Evolutionary conservation across 2,113 vertebrate species (phyloP), one percentile per base, ranked within the genome.

Genomic region (Sula dactylatra): DNA sequence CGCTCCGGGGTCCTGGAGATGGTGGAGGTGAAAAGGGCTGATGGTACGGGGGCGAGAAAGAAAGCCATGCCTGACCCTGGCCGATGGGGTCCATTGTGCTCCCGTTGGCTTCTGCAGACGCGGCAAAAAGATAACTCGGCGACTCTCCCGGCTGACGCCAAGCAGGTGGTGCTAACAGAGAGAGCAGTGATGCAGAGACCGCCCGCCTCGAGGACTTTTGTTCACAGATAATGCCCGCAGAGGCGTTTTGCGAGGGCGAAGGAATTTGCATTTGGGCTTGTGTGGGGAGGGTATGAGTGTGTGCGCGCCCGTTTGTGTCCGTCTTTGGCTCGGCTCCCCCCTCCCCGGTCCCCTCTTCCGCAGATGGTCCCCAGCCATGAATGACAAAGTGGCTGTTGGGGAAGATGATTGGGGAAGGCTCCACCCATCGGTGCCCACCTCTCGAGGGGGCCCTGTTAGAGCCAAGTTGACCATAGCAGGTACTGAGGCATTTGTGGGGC

Each of bases 121-220:
- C 59, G 91, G 97, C 94, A 32, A 26, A 93, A 88, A 95, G 97
- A 94, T 96, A 93, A 64, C 66, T 54, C 52, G 31, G 62, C 11
- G 25, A 4, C 74, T 91, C 76, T 16, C 74, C 55, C 70, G 50
- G 81, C 90, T 93, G 94, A 81, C 94, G 77, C 95, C 88, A 88
- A 98, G 97, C 98, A 98, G 98, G 98, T 98, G 98, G 83, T 97
- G 94, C 79, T 80, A 50, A 93, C 93, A 94, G 95, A 92, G 90
- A 36, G 91, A 81, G 96, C 97, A 96, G 89, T 90, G 96, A 97
- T 97, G 96, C 98, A 97, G 95, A 97, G 97, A 95, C 96, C 74
- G 97, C 96, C 93, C 64, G 91, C 96, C 83, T 71, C 22, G 84
- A 89, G 92, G 91, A 97, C 95, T 91, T 98, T 96, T 98, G 96